Base-by-base conservation (phyloP, 2,113 vertebrate genomes). In the Cephalopholis sonnerati region DNA sequence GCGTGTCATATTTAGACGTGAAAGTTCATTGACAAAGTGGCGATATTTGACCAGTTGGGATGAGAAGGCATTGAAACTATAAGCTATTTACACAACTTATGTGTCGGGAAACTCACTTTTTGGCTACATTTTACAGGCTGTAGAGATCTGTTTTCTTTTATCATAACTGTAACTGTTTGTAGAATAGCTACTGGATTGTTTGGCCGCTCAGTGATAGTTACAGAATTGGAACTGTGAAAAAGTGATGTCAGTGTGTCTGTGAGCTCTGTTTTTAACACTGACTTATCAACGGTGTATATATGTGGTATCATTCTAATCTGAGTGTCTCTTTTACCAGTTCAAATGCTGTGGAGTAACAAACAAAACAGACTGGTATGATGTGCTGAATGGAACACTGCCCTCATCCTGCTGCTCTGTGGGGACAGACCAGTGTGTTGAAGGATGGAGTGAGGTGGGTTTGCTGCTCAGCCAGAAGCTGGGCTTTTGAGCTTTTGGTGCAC, bases 311-410 rank as follows among this genome's bases (percentile, higher is more conserved):
- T 15, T 55, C 7, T 29, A 5, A 9, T 63, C 10, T 55, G 12
- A 1, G 12, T 75, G 7, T 67, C 29, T 69, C 12, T 39, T 36
- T 18, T 63, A 9, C 25, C 82, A 97, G 96, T 96, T 97, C 79
- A 96, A 96, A 81, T 97, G 96, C 85, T 97, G 96, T 29, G 96
- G 96, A 0, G 96, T 96, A n/a, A 94, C 92, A 7, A 95, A 95
- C 73, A 92, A 94, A 74, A 94, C 91, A 0, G 96, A 97, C 92
- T 97, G 96, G 96, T 87, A 93, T 62, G 81, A 85, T 0, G 85
- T 95, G 15, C 62, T 86, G 61, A 91, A 94, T 36, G 92, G 92
- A 54, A 91, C 86, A 0, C 90, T 94, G 65, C 96, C 96, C 0
- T 53, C 74, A 0, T 96, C 96, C 74, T 97, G 96, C 91, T 97